phyloP scores from a whole-genome alignment of 1,140 invertebrate genomes.

The Chrysomallon squamiferum region DNA sequence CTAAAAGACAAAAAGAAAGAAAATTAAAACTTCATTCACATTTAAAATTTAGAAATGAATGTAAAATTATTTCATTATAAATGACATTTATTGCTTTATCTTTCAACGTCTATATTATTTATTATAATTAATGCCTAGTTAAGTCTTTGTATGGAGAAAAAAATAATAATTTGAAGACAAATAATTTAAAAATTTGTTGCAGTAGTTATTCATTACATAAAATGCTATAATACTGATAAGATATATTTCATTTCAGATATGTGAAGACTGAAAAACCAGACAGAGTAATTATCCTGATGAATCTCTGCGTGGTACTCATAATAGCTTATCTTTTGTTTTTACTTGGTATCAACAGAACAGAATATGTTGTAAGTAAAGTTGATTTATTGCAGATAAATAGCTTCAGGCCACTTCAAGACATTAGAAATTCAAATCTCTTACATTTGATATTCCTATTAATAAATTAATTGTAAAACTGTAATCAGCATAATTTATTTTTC shows the following conservation, averaged over 20 bases:
- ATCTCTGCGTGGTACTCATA: constrained; percentile 37
- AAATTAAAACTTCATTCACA: too few relatives aligned
- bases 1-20: too few relatives aligned
- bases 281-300: constrained; percentile 31
- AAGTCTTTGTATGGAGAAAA: too few relatives aligned
- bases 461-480: not conserved
- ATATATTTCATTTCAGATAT: not conserved
- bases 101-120: too few relatives aligned
- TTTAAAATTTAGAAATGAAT: too few relatives aligned
- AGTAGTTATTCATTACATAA: not conserved
- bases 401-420: too few relatives aligned
- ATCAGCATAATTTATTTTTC: not conserved
- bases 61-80: too few relatives aligned
- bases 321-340: constrained; percentile 36
- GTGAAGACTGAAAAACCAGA: constrained; percentile 8
- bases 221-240: not conserved
- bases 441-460: not conserved
- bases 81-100: too few relatives aligned
- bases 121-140: too few relatives aligned
- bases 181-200: not conserved
- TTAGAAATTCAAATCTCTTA: not conserved
- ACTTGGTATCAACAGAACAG: constrained; percentile 27
- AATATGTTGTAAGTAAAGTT: constrained; percentile 19
- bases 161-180: not conserved
- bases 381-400: not conserved